phyloP scores from a whole-genome alignment of 2,797 vertebrate species.

The Sternarchorhynchus goeldii region DNA sequence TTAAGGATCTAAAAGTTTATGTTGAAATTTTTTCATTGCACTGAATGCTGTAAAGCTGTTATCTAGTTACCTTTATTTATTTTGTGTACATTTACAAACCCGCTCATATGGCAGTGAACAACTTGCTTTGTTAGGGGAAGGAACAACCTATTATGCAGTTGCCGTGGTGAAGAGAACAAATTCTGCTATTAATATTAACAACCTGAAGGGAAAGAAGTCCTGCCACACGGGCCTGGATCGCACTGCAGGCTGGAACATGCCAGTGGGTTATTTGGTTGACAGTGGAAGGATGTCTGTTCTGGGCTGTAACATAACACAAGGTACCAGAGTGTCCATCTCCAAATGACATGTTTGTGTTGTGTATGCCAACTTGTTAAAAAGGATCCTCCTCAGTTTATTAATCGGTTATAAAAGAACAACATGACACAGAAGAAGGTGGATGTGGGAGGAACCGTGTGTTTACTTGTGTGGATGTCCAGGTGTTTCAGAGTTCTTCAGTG shows the following conservation, averaged over 20 bases:
- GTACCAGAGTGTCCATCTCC: conserved; percentile 61
- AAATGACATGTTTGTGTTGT: background rate
- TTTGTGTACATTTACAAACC: background rate
- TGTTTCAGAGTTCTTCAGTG: conserved; percentile 83
- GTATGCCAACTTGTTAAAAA: background rate
- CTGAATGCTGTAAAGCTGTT: background rate
- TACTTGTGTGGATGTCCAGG: conserved; percentile 68
- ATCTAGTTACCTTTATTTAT: background rate
- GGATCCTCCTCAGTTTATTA: background rate
- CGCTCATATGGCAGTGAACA: background rate
- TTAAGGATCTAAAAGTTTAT: background rate
- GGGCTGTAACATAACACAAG: conserved; percentile 81
- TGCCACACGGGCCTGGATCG: conserved; percentile 91
- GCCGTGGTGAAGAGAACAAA: conserved; percentile 81
- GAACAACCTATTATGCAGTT: conserved; percentile 83
- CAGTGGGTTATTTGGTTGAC: conserved; percentile 85
- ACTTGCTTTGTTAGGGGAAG: conserved; percentile 62
- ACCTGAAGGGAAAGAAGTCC: conserved; percentile 77
- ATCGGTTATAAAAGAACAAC: background rate
- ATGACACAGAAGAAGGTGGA: no score
- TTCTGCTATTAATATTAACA: conserved; percentile 78
- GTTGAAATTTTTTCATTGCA: background rate
- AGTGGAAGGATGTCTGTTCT: conserved; percentile 85
- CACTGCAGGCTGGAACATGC: conserved; percentile 90
- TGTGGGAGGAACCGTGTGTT: background rate